Conservation (phyloP, 1,140 invertebrate genomes). For the Parasteatoda tepidariorum region DNA sequence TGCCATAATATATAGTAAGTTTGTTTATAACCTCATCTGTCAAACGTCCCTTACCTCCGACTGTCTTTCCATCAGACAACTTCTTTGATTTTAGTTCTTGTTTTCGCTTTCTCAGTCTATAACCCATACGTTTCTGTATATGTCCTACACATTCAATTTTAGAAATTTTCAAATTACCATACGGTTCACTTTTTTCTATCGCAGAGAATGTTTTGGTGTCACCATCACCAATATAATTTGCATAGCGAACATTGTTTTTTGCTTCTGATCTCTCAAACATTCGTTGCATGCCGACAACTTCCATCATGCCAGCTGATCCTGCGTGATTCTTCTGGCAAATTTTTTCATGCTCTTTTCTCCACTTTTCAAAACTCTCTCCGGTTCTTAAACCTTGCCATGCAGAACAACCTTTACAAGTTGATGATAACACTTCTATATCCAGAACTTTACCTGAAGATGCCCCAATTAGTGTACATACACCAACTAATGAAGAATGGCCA, state of each 20-base stretch:
- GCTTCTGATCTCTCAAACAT: neutral
- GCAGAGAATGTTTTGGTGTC: neutral
- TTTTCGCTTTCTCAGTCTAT: too few species aligned
- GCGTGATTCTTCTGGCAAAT: neutral
- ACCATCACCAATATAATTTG: too few species aligned
- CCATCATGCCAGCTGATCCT: neutral
- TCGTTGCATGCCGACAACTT: neutral
- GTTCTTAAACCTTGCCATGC: neutral
- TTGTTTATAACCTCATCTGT: neutral
- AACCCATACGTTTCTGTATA: too few species aligned
- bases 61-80: neutral
- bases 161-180: neutral
- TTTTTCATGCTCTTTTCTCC: neutral
- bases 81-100: too few species aligned
- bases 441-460: neutral
- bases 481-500: neutral
- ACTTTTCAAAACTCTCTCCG: neutral
- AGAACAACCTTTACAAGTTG: neutral
- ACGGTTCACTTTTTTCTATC: neutral
- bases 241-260: neutral
- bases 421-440: neutral
- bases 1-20: neutral
- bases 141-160: constrained; percentile 20
- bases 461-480: constrained; percentile 1
- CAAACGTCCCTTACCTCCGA: neutral